These are phyloP conservation scores for Mirza zaza DNA, from an alignment of 2,113 vertebrate genomes.

Conservation along the genomic window DNA sequence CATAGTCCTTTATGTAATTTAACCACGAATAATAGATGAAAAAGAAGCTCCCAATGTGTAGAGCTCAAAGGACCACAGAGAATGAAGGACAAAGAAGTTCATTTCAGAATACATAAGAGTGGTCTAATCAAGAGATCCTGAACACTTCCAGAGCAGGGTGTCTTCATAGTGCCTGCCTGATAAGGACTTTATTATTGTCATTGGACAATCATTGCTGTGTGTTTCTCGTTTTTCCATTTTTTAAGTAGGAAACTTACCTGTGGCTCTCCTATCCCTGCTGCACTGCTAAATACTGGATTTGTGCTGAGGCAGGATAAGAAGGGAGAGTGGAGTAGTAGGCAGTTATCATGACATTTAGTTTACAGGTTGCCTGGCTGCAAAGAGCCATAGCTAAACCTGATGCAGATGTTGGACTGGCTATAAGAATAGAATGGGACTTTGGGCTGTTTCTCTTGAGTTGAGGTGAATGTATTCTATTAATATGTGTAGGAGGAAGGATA, in stretches of 20 bases:
- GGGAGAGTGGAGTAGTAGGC: too few relatives aligned
- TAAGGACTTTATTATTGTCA: not conserved
- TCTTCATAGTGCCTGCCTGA: not conserved
- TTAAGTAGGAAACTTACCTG: not conserved
- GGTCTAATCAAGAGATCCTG: not conserved
- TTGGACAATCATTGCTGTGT: not conserved
- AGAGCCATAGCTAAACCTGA: not conserved
- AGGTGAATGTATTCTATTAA: not conserved
- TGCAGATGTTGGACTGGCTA: not conserved
- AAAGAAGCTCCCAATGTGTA: not conserved
- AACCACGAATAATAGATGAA: not conserved
- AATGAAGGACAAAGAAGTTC: not conserved
- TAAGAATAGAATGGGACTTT: not conserved
- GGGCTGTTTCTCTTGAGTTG: not conserved
- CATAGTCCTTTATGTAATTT: not conserved
- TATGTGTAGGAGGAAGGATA: not conserved
- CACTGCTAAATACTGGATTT: not conserved
- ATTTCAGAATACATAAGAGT: not conserved
- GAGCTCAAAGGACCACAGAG: not conserved
- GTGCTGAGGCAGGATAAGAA: not conserved
- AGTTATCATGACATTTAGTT: not conserved
- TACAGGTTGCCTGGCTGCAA: accelerated
- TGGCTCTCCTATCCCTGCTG: not conserved
- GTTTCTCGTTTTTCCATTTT: not conserved
- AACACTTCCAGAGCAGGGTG: not conserved